Evolutionary conservation across 2,888 invertebrate species (phyloP), one percentile per base, ranked within the genome.

Genomic region (Eumerus sabulonum): DNA sequence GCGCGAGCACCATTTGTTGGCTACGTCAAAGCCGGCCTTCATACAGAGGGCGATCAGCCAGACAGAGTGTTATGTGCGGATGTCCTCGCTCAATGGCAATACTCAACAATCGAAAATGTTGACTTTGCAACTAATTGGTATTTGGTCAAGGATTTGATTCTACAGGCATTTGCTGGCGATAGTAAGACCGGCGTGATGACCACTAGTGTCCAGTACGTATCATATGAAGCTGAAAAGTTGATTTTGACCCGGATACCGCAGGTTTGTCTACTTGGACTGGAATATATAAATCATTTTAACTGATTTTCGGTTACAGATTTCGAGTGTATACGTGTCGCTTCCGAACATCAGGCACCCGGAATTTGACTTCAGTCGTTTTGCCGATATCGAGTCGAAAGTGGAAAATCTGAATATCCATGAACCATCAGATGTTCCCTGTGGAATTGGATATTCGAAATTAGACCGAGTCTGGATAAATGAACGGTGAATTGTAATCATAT

Each of bases 51-150:
- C 9, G 84, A 84, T 68, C 82, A 70, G 60, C 63, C 76, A 0
- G 83, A 84, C 54, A 82, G 84, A 5, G 81, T 82, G 9, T 50
- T 84, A 0, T 82, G 82, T n/a, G 76, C 73, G 1, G 83, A 82
- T 12, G 35, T 84, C 9, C 19, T 53, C 40, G 82, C 82, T 35
- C 79, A 76, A 35, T 84, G 84, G 84, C 81, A 84, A 38, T 84
- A 83, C 17, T 68, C 79, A 1, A 74, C 70, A 9, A 1, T 82
- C 0, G 68, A 73, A n/a, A 50, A 63, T 13, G 74, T 83, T 12
- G 79, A 84, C 44, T 83, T 82, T 17, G 44, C 66, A 0, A 73
- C 54, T 14, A 82, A 66, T 47, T 84, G 84, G 84, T 45, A 67
- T 9, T 42, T 76, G 54, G 68, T 83, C 7, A 82, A 82, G 12